Base-by-base conservation (phyloP, 2,888 invertebrate genomes). In the Ditylenchus weischeri region DNA sequence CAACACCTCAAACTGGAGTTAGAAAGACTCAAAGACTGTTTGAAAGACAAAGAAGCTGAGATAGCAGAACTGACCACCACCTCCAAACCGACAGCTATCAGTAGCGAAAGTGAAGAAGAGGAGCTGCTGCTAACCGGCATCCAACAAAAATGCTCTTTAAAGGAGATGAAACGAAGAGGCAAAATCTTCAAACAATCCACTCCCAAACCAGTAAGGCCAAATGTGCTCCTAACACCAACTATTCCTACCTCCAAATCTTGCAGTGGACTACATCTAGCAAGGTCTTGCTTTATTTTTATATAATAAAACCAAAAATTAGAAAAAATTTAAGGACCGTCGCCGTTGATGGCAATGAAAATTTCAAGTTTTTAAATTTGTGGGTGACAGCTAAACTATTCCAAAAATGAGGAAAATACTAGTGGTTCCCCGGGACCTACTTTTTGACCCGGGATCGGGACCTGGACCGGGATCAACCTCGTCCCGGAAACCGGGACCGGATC, bases 1-100 rank as follows among this genome's bases (percentile, higher is more conserved):
- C 13, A 38, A 19, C 36, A 35, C 11, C 59, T 59, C 8, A 59
- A 59, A 21, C 19, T 38, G 59, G 59, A 59, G 8, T 6, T 59
- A 13, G 43, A 35, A 38, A 35, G 59, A 35, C 59, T 59, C 23
- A 23, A 59, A 19, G 59, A 59, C n/a, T 54, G 54, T 54, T 29
- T 54, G 23, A 54, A 54, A 54, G 54, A 54, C 23, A 54, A 54
- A 29, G 54, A 54, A 1, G 11, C 21, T 10, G 54, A 54, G 10
- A 54, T 54, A 11, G 10, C 21, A 11, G 54, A 54, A 29, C 10
- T 54, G n/a, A 54, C 15, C 54, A 54, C 7, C 54, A 29, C 21
- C 54, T 18, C n/a, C n/a, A 29, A 54, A 54, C 1, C 43, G 8
- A 15, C 43, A 43, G 43, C 43, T 15, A 43, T 15, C 10, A 29